phyloP scores from a whole-genome alignment of 2,888 invertebrate species.

The Pandemis heparana region DNA sequence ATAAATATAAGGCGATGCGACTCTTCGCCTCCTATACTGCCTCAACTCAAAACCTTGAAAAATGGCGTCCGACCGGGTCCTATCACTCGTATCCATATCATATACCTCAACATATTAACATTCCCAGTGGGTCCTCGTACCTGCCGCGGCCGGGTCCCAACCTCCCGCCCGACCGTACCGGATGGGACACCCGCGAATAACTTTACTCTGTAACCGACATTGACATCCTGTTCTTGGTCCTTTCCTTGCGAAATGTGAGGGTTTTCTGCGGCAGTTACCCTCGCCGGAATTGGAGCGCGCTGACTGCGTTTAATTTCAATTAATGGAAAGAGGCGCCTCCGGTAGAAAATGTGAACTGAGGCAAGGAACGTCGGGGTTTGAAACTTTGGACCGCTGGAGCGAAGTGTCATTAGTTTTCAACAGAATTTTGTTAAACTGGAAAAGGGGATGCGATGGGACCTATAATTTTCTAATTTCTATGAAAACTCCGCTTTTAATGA shows the following conservation, averaged over 20 bases:
- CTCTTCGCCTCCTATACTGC: no score
- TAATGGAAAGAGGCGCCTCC: not conserved
- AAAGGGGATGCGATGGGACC: not conserved
- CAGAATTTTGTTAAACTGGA: not conserved
- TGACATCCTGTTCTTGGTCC: constrained; percentile 7
- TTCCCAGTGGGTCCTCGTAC: constrained; percentile 14
- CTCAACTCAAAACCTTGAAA: not conserved
- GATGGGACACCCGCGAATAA: constrained; percentile 34
- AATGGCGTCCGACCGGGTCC: not conserved
- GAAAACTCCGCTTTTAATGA: no score
- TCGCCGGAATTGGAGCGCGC: not conserved
- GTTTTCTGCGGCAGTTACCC: not conserved
- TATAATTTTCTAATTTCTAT: no score
- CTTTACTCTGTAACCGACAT: constrained; percentile 24
- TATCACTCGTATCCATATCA: not conserved
- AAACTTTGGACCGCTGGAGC: not conserved
- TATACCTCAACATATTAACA: not conserved
- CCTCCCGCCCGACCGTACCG: constrained; percentile 11
- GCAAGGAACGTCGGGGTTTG: not conserved
- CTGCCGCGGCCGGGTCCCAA: constrained; percentile 1
- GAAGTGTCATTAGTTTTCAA: not conserved
- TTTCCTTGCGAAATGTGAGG: constrained; percentile 5
- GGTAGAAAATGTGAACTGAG: not conserved
- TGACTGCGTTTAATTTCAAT: constrained; percentile 7
- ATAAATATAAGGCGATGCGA: no score